Percentiles rank a stretch among this genome's conserved stretches.
Conservation (phyloP, 2,888 invertebrate genomes). For the Tetranychus piercei region DNA sequence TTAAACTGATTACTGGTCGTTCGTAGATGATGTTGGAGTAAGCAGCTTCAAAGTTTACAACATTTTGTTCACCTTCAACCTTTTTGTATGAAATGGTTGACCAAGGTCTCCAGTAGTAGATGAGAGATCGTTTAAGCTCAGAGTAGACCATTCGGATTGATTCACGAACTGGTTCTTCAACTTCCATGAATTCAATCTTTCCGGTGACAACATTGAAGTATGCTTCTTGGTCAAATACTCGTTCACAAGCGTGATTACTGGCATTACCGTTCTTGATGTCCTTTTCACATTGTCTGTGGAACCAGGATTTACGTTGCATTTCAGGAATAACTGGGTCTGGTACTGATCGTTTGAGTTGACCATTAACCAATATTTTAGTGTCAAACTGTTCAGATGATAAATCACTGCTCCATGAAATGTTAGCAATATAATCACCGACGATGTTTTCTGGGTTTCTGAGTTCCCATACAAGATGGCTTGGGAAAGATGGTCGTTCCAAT, state of each 20-base stretch:
- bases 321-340: background rate
- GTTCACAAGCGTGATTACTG: constrained; percentile 20
- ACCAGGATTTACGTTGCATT: constrained; percentile 16
- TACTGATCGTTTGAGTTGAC: background rate
- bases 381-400: background rate
- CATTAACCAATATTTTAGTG: background rate
- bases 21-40: background rate
- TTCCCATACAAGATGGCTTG: background rate
- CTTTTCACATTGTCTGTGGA: constrained; percentile 21
- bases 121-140: background rate
- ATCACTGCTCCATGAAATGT: background rate
- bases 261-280: constrained; percentile 19
- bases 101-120: background rate
- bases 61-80: background rate
- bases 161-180: background rate
- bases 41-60: background rate
- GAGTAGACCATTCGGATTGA: background rate
- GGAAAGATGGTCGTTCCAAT: constrained; percentile 14
- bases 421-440: background rate
- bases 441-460: constrained; percentile 13
- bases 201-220: constrained; percentile 23
- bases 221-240: constrained; percentile 21
- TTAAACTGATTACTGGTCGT: background rate
- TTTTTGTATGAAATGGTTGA: background rate
- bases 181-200: constrained; percentile 15